phyloP scores from a whole-genome alignment of 2,797 vertebrate genomes.

The Enteromius radiatus region DNA sequence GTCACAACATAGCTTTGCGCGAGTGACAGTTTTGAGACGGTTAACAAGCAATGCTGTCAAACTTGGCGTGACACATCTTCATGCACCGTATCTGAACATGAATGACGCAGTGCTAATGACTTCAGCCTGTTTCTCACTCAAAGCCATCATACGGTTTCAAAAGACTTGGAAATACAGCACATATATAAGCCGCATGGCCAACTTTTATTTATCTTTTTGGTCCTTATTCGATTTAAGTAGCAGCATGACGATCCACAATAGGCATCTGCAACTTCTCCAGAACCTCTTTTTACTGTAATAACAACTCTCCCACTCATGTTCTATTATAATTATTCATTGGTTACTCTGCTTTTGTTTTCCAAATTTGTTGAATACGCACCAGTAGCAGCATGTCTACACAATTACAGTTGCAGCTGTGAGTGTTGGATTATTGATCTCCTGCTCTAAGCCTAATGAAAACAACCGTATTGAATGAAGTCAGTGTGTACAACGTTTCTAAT shows the following conservation, averaged over 20 bases:
- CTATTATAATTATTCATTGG: not conserved
- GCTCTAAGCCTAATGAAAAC: constrained; percentile 62
- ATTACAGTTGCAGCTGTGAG: constrained; percentile 45
- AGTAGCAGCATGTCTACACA: constrained; percentile 54
- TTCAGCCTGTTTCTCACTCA: constrained; percentile 1
- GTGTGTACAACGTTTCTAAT: not conserved
- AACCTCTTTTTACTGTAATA: not conserved
- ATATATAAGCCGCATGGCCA: not conserved
- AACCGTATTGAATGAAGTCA: constrained; percentile 42
- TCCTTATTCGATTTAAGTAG: not conserved
- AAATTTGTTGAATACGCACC: not conserved
- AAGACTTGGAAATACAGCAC: not conserved
- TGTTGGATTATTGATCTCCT: constrained; percentile 61
- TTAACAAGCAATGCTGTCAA: not conserved
- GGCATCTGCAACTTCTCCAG: not conserved
- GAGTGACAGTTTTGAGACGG: not conserved
- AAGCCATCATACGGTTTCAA: not conserved
- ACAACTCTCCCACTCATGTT: not conserved
- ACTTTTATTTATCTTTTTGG: not conserved
- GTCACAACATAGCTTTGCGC: not conserved
- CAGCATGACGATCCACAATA: not conserved
- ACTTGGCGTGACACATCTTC: not conserved
- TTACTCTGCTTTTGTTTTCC: constrained; percentile 10
- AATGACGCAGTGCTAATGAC: not conserved
- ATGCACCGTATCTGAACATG: not conserved